Evolutionary conservation across 2,113 vertebrate genomes (phyloP), one percentile per base, ranked within the genome.

Genomic region (Rhadina sibilatrix): DNA sequence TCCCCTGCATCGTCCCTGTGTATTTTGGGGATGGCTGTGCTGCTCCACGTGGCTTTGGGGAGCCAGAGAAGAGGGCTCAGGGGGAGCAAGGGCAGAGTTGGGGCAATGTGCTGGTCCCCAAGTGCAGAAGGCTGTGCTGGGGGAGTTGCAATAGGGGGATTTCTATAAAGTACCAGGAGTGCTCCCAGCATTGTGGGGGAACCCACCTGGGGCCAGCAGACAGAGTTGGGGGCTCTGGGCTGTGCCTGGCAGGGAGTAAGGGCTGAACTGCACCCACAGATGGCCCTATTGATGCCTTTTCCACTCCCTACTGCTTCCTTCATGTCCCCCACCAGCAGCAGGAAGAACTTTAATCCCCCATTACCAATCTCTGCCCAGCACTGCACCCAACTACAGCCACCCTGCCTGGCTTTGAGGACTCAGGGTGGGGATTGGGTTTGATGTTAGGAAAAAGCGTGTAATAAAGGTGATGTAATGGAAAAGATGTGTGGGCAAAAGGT

Each of bases 401-500:
- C 74, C 74, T 44, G 76, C 66, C 64, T 33, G 81, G 59, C 84
- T 61, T 52, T 31, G 85, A 90, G 82, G 69, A 72, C 70, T 47
- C 28, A 4, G 42, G 65, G 65, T 78, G n/a, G 66, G 77, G 52
- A 81, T 1, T 3, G 6, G 89, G 57, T 49, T 90, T 52, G 66
- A 76, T 80, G 82, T 90, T 65, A 86, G 50, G 72, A 64, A 57
- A 90, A 79, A 90, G 25, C 2, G 44, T 61, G 70, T 93, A 96
- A 97, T 96, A 95, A 97, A 97, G 83, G 28, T 25, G 25, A 80
- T 61, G 88, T 90, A 44, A 86, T 65, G 88, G 79, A 90, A 93
- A 76, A n/a, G 5, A 37, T 0, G 0, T 18, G 49, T 69, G 68
- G 85, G 37, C 70, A 63, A 71, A 49, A 72, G 49, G 70, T 83